Base-by-base conservation (phyloP, 2,797 vertebrate genomes). In the Chelmon rostratus region DNA sequence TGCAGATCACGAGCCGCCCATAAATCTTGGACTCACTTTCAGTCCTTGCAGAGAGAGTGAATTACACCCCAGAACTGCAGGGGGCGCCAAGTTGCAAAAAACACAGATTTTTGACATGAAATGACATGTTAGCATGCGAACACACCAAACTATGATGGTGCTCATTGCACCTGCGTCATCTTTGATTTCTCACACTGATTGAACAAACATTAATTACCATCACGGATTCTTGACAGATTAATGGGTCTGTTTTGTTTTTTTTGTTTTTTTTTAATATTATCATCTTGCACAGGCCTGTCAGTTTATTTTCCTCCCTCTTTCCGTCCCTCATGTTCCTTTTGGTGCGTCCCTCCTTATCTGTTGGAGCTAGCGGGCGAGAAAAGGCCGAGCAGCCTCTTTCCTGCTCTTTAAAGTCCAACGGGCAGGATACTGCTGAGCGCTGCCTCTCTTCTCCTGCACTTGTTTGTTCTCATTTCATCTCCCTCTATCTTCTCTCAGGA, bases 391-490 rank as follows among this genome's bases (percentile, higher is more conserved):
- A 52, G 75, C 73, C 86, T 88, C 81, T 87, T 89, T 86, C 81
- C 83, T 81, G 81, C 79, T 90, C 88, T 92, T 90, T 86, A 83
- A 90, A 90, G 87, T 91, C 87, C 78, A 75, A 73, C 78, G 77
- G 86, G 79, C 84, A 44, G 84, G 79, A 77, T 72, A 78, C 90
- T 83, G 88, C 89, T 88, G 90, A 85, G 91, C 86, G 87, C 82
- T 35, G 76, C 88, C 84, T 91, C 86, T 92, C 88, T 91, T 80
- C 85, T 85, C 19, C 78, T 79, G 68, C 81, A 57, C 77, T 74
- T 85, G 83, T 87, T 89, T 89, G 82, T 92, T 94, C 87, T 86
- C 66, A 68, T 87, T 82, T 91, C 83, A 88, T 90, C 83, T 84
- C 68, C 54, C 69, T 65, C 73, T 65, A 65, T 81, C 46, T 86